phyloP scores from a whole-genome alignment of 2,113 vertebrate species.

The Otus sunia region DNA sequence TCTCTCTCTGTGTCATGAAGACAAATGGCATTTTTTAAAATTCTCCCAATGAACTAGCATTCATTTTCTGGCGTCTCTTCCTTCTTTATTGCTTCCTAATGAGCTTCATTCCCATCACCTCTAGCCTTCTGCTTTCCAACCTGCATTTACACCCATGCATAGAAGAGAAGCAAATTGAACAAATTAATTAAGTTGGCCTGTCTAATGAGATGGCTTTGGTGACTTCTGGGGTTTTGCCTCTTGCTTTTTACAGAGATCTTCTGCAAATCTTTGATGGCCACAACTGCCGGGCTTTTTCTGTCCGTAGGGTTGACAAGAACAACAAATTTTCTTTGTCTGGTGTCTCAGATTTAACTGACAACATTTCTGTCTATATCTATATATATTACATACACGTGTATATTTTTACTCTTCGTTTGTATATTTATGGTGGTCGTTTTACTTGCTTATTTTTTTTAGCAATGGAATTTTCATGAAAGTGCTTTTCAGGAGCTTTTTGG shows the following conservation, averaged over 20 bases:
- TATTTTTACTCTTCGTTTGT: constrained; percentile 37
- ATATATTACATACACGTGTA: neutral
- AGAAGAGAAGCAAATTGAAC: neutral
- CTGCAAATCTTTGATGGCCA: neutral
- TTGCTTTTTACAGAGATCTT: neutral
- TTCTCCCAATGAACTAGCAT: constrained; percentile 33
- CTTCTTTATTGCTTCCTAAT: constrained; percentile 68
- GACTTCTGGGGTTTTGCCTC: neutral
- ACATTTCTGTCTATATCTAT: neutral
- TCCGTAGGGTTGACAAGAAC: neutral
- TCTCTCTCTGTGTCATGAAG: constrained; percentile 69
- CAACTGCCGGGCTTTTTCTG: neutral
- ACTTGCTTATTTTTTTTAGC: constrained; percentile 21
- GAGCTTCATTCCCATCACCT: constrained; percentile 55
- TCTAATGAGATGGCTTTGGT: neutral
- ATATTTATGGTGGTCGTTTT: neutral
- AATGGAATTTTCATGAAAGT: constrained; percentile 7
- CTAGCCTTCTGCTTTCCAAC: constrained; percentile 10
- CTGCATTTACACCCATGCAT: neutral
- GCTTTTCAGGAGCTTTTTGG: neutral
- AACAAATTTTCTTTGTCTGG: neutral
- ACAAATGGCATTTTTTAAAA: constrained; percentile 71
- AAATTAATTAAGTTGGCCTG: constrained; percentile 22
- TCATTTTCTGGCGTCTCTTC: constrained; percentile 49
- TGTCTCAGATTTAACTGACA: neutral